These are phyloP conservation scores for Poeciliopsis infans DNA, from an alignment of 2,797 vertebrate species.

Conservation along the genomic window DNA sequence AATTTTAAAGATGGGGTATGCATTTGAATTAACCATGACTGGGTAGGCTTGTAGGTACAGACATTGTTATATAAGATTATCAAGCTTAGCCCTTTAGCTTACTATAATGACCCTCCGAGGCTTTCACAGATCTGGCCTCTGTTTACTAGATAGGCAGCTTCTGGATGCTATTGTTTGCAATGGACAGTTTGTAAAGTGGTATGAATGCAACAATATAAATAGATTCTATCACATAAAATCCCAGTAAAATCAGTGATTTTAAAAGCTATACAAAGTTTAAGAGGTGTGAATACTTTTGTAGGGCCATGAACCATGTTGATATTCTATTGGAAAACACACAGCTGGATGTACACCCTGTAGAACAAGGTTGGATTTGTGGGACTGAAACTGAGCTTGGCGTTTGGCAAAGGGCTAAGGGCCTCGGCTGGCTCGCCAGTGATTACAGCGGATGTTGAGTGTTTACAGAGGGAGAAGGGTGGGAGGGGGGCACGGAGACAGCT, in stretches of 20 bases:
- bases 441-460: constrained; percentile 79
- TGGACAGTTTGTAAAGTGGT: neutral
- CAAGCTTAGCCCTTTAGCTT: neutral
- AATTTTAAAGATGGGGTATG: neutral
- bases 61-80: neutral
- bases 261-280: neutral
- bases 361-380: constrained; percentile 46
- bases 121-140: neutral
- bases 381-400: constrained; percentile 60
- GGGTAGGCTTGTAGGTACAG: neutral
- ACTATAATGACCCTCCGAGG: neutral
- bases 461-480: constrained; percentile 65
- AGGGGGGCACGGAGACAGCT: constrained; percentile 68
- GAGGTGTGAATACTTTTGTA: neutral
- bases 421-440: constrained; percentile 74
- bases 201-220: neutral
- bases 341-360: constrained; percentile 46
- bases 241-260: neutral
- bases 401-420: constrained; percentile 70
- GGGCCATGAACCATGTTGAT: constrained; percentile 21
- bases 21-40: neutral
- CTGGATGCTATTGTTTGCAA: neutral
- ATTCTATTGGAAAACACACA: constrained; percentile 4
- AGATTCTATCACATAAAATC: neutral
- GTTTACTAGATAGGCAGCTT: neutral